A percentile compares a stretch with the other conserved stretches of the same genome.
These are phyloP conservation scores for Protomyctophum bolini DNA, from an alignment of 2,113 vertebrate species.

Conservation along the genomic window DNA sequence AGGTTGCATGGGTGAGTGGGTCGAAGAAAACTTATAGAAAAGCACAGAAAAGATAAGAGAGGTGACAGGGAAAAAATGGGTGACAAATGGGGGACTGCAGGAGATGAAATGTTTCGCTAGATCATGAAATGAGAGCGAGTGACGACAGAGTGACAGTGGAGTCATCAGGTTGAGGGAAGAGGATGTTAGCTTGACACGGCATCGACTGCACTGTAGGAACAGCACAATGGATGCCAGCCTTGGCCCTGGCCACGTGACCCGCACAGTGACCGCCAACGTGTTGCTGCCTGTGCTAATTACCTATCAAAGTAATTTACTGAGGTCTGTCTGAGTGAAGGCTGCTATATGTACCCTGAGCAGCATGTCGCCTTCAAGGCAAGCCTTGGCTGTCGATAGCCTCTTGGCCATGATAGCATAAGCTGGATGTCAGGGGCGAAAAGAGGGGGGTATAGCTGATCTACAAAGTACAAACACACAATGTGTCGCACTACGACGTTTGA, in stretches of 20 bases:
- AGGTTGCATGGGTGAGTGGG: background rate
- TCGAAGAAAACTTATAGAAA: background rate
- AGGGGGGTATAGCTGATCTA: no score
- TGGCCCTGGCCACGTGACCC: conserved; percentile 8
- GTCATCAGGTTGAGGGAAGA: background rate
- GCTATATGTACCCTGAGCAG: background rate
- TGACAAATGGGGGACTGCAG: background rate
- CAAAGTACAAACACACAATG: no score
- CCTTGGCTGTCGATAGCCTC: background rate
- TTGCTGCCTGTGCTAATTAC: conserved; percentile 4
- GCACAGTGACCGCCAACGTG: conserved; percentile 12
- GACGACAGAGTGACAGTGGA: background rate
- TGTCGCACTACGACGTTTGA: no score
- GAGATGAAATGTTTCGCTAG: background rate
- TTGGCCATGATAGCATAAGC: background rate
- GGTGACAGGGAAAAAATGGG: background rate
- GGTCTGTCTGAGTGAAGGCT: conserved; percentile 24
- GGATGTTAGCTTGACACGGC: conserved; percentile 19
- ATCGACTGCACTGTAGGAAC: background rate
- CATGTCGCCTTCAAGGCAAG: background rate
- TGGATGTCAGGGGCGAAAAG: no score
- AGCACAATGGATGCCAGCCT: background rate
- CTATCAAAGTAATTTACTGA: conserved; percentile 33
- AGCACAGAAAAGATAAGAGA: background rate
- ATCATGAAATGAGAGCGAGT: background rate